Evolutionary conservation across 2,113 vertebrate genomes (phyloP), one percentile per base, ranked within the genome.

Genomic region (Pteronura brasiliensis): DNA sequence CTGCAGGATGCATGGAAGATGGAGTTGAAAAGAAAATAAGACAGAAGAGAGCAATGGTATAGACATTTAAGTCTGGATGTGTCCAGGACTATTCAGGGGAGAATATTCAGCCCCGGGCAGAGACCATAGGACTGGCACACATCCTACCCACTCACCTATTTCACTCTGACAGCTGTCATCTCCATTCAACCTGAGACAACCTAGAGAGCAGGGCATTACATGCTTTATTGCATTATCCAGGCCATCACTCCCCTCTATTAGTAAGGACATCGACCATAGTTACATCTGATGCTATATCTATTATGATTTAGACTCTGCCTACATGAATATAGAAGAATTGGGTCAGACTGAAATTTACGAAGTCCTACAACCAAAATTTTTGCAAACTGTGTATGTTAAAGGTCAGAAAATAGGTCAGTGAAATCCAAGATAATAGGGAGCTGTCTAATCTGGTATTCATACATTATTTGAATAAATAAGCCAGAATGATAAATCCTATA

Each of bases 241-340:
- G 72, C 44, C 83, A 91, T 79, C 17, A 36, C 59, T 90, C 23
- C 42, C 15, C 10, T 97, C 44, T 94, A 20, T 93, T 87, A 69
- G 72, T 67, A 67, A 93, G 61, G n/a, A 90, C 31, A 88, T 52
- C 76, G 57, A 80, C 88, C 34, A 34, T 12, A 92, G 76, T 92
- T 90, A 80, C 3, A 72, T 59, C 20, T 85, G 9, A 27, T 81
- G 57, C 63, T 79, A 0, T 77, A 55, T 61, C 59, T 95, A 47
- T 42, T 90, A 55, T 92, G 88, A 97, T 87, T 97, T 87, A 84
- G 36, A 55, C 14, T 87, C 49, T 57, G 59, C 31, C 52, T 90
- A 69, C 55, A 8, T 44, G 39, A 93, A 81, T 23, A 61, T 20
- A 55, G 31, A 93, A 36, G 23, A 94, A 67, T 36, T 88, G 21